Evolutionary conservation across 2,113 vertebrate species (phyloP).

Genomic region (Stigmatopora nigra): DNA sequence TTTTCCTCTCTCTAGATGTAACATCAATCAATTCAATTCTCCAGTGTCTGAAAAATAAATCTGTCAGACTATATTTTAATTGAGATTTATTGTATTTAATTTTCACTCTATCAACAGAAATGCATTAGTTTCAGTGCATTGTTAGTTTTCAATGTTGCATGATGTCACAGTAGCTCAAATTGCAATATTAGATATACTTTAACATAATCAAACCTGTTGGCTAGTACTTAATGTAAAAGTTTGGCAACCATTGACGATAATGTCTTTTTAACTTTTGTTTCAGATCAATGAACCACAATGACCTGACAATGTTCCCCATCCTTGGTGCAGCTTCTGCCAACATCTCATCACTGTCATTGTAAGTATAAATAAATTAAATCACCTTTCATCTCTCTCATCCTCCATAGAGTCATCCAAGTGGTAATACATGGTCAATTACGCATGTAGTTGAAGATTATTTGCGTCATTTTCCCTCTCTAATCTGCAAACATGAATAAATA

Average conservation of each 20-base stretch:
- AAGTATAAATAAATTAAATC: constrained; percentile 63
- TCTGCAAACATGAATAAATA: neutral
- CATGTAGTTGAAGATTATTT: neutral
- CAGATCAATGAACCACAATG: constrained; percentile 95
- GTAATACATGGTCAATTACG: too few relatives aligned
- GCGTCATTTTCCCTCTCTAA: neutral
- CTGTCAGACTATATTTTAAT: too few relatives aligned
- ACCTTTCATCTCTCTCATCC: neutral
- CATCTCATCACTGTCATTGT: constrained; percentile 87
- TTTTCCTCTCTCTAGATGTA: too few relatives aligned
- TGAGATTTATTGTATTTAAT: too few relatives aligned
- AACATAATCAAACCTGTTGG: too few relatives aligned
- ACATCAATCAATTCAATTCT: too few relatives aligned
- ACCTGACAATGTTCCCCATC: constrained; percentile 80
- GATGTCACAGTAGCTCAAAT: too few relatives aligned
- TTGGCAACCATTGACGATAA: neutral
- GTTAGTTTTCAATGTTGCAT: too few relatives aligned
- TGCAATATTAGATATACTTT: neutral
- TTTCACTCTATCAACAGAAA: too few relatives aligned
- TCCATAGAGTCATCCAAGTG: neutral
- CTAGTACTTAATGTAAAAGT: neutral
- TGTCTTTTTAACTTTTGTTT: constrained; percentile 29
- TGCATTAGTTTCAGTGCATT: too few relatives aligned
- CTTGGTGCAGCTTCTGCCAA: constrained; percentile 84
- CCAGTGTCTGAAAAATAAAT: too few relatives aligned